Percentiles rank a stretch among this genome's conserved stretches.
Conservation (phyloP, 2,888 invertebrate species). For the Harpagoxenus sublaevis region DNA sequence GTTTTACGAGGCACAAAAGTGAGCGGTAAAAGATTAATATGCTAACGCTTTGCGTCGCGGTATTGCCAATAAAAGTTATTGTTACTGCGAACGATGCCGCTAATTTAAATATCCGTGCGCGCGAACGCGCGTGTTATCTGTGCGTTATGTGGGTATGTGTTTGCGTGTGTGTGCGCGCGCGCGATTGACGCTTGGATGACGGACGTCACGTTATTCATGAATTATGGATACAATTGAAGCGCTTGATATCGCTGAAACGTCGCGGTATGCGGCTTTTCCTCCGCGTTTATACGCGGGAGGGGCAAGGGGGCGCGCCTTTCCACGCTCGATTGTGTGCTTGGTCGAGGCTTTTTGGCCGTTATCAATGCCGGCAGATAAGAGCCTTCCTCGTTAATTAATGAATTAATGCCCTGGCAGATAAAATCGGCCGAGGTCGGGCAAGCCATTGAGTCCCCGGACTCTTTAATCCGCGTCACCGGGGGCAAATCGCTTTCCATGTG, state of each 20-base stretch:
- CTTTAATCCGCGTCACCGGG: slow-evolving; percentile 51
- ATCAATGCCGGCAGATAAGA: slow-evolving; percentile 67
- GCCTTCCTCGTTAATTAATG: slow-evolving; percentile 69
- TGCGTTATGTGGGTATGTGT: background rate
- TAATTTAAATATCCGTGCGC: slow-evolving; percentile 41
- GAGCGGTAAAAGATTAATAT: slow-evolving; percentile 45
- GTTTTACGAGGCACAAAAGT: slow-evolving; percentile 28
- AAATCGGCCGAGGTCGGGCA: slow-evolving; percentile 54
- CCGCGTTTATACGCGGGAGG: background rate
- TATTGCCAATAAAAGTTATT: slow-evolving; percentile 49
- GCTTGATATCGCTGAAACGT: slow-evolving; percentile 35
- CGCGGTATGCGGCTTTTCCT: slow-evolving; percentile 19
- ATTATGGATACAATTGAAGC: slow-evolving; percentile 64
- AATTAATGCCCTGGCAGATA: slow-evolving; percentile 66
- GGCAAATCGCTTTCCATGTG: slow-evolving; percentile 44
- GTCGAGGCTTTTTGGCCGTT: slow-evolving; percentile 62
- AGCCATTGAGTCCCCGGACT: slow-evolving; percentile 44
- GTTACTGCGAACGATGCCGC: slow-evolving; percentile 45
- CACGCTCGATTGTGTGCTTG: slow-evolving; percentile 51
- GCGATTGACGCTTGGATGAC: slow-evolving; percentile 48
- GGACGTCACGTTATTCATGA: slow-evolving; percentile 64
- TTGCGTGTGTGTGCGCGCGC: background rate
- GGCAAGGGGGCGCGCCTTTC: slow-evolving; percentile 21
- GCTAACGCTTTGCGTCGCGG: slow-evolving; percentile 29
- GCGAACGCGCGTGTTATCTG: background rate